Percentiles rank a stretch among this genome's conserved stretches.
Conservation (phyloP, 2,888 invertebrate genomes). For the Polia nebulosa region DNA sequence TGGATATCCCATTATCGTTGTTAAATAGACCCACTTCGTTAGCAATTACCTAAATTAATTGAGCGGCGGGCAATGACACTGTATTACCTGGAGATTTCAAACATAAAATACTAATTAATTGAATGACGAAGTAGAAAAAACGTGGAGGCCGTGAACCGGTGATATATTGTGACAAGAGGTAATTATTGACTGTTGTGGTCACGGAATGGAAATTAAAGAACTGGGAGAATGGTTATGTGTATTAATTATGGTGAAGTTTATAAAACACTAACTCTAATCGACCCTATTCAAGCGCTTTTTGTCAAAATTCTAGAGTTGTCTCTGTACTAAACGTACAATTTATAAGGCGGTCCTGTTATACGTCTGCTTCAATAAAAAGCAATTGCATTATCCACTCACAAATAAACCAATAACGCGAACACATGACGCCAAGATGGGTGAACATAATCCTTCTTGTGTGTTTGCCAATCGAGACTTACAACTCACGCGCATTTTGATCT, state of each 20-base stretch:
- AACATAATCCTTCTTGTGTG: constrained; percentile 65
- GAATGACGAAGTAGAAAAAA: constrained; percentile 52
- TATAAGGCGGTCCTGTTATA: constrained; percentile 7
- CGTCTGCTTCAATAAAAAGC: constrained; percentile 44
- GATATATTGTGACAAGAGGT: constrained; percentile 38
- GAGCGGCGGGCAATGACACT: constrained; percentile 53
- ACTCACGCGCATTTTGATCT: constrained; percentile 75
- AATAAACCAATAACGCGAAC: constrained; percentile 59
- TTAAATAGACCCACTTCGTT: constrained; percentile 52
- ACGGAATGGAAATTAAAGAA: constrained; percentile 30
- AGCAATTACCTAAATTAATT: constrained; percentile 64
- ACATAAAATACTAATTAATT: constrained; percentile 59
- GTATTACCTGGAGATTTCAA: constrained; percentile 51
- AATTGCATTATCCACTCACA: constrained; percentile 62
- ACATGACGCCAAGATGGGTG: constrained; percentile 59
- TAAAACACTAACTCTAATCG: background rate
- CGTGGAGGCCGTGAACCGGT: constrained; percentile 39
- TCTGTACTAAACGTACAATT: constrained; percentile 1
- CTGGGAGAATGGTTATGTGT: constrained; percentile 15
- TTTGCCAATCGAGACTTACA: constrained; percentile 75
- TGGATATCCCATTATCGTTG: constrained; percentile 45
- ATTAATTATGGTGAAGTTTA: background rate
- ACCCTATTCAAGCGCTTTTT: constrained; percentile 1
- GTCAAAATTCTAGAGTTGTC: background rate
- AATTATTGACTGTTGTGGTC: constrained; percentile 20